phyloP scores from a whole-genome alignment of 2,888 invertebrate species.

The Lamellibrachia satsuma region DNA sequence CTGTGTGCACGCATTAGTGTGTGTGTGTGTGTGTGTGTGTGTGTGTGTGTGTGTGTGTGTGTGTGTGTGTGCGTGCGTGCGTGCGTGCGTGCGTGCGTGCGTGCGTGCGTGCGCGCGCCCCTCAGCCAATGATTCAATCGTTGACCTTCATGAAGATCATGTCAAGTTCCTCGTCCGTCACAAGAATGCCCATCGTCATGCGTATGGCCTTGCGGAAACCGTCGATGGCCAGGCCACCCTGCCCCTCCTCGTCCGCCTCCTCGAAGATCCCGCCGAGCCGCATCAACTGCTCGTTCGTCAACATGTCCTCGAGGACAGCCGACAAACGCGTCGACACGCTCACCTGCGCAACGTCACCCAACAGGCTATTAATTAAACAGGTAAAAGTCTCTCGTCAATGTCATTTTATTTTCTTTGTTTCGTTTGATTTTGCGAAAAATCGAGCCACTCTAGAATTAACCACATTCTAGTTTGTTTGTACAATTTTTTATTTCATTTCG shows the following conservation, averaged over 20 bases:
- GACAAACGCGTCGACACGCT: neutral
- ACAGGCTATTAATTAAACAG: neutral
- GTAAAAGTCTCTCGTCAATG: too few species aligned
- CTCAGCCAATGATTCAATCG: neutral
- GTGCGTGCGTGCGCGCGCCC: constrained; percentile 20
- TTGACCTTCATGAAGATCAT: constrained; percentile 56
- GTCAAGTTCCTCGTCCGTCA: constrained; percentile 54
- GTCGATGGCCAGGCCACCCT: constrained; percentile 49
- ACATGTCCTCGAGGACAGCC: constrained; percentile 26
- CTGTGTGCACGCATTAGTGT: constrained; percentile 21
- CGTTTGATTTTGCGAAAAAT: too few species aligned
- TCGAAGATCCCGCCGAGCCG: constrained; percentile 43
- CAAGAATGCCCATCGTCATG: constrained; percentile 48
- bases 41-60: constrained; percentile 27
- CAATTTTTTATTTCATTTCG: too few species aligned
- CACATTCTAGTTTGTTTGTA: too few species aligned
- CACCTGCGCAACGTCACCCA: neutral
- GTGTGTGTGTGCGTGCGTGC: constrained; percentile 22
- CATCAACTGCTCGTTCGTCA: constrained; percentile 31
- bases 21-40: constrained; percentile 27
- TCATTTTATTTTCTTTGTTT: too few species aligned
- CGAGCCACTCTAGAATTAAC: too few species aligned
- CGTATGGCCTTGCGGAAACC: constrained; percentile 56
- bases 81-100: constrained; percentile 21
- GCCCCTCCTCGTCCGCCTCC: constrained; percentile 49